Base-by-base conservation (phyloP, 2,797 vertebrate genomes). In the Gila robusta region DNA sequence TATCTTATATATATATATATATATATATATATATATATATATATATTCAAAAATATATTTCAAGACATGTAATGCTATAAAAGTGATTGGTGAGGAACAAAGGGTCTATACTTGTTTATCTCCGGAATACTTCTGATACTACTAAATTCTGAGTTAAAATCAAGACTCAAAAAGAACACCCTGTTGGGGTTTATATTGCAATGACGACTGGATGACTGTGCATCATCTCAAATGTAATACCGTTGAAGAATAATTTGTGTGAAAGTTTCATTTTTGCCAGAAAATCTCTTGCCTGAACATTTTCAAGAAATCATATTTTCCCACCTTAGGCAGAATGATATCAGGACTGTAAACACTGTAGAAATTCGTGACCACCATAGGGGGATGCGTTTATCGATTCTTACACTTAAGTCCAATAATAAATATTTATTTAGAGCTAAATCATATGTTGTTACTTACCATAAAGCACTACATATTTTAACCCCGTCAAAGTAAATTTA, bases 261-360 rank as follows among this genome's bases (percentile, higher is more conserved):
- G 73, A 74, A 52, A 4, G 32, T 16, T 77, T n/a, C 0, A 23
- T 23, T 35, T 77, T 56, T 52, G 11, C 2, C n/a, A 12, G 72
- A 52, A 74, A 52, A 52, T 74, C 47, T 52, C 17, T 56, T 37
- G 49, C 19, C 21, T 77, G 74, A 77, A 56, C 73, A 16, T 5
- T 56, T n/a, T 77, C 10, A 56, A 56, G 28, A n/a, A 77, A 56
- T 37, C 74, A 56, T 56, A 56, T 56, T 56, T 76, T 56, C 23
- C 19, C 11, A 56, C 49, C 49, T 35, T 49, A 54, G 49, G 47
- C 28, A 23, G 56, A 35, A 76, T 35, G 23, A 56, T 77, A 56
- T 6, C 11, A 37, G 28, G 19, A 32, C 32, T 77, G 49, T 37
- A 14, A 77, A 77, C 2, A 1, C 49, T 37, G 28, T 54, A 76